phyloP scores from a whole-genome alignment of 2,888 invertebrate species.

The Phortica okadai region DNA sequence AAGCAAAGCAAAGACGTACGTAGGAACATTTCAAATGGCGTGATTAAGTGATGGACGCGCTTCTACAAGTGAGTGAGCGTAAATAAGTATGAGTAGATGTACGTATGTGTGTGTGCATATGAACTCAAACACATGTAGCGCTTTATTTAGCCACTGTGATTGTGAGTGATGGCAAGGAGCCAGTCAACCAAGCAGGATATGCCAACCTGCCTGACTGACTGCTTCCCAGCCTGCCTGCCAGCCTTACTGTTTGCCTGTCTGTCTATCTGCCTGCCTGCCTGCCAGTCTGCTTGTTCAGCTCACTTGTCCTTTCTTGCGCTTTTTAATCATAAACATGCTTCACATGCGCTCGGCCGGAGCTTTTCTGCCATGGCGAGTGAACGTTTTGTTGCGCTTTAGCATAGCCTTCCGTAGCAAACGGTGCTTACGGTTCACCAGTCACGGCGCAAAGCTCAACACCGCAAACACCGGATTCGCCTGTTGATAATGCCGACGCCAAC shows the following conservation, averaged over 20 bases:
- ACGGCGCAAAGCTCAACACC: neutral
- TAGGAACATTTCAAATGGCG: slow-evolving; percentile 53
- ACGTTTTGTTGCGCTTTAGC: slow-evolving; percentile 34
- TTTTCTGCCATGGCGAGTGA: slow-evolving; percentile 5
- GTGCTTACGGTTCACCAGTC: neutral
- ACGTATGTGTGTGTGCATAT: neutral
- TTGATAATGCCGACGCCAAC: neutral
- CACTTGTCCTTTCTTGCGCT: slow-evolving; percentile 58
- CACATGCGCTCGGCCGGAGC: neutral
- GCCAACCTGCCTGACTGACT: neutral
- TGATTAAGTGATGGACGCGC: slow-evolving; percentile 71
- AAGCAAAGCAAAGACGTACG: neutral
- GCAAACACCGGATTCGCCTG: slow-evolving; percentile 24
- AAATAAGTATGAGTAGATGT: neutral
- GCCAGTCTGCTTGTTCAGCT: neutral
- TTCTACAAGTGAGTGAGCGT: slow-evolving; percentile 18
- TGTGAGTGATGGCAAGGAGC: slow-evolving; percentile 21
- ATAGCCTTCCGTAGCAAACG: slow-evolving; percentile 14
- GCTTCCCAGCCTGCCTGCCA: neutral
- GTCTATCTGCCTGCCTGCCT: slow-evolving; percentile 29
- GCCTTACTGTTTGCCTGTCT: neutral
- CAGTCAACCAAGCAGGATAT: slow-evolving; percentile 37
- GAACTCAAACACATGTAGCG: slow-evolving; percentile 65
- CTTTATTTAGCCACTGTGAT: slow-evolving; percentile 61
- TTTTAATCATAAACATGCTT: slow-evolving; percentile 64